A percentile compares a stretch with the other conserved stretches of the same genome.
Evolutionary conservation across 2,888 invertebrate genomes (phyloP).

Genomic region (Harpagoxenus sublaevis): DNA sequence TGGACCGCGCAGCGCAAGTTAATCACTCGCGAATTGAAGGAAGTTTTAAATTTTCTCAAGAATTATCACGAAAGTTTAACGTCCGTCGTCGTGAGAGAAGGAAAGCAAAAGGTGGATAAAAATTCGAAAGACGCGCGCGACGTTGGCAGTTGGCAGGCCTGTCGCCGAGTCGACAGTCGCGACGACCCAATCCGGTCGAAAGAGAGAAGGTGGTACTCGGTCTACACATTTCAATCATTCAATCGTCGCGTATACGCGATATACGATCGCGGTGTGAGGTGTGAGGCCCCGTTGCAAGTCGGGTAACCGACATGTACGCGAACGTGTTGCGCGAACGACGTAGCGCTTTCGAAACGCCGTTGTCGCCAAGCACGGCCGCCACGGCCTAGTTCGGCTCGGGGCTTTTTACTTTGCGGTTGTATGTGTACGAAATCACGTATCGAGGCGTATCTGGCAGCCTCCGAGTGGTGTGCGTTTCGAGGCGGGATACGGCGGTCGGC

Average conservation of each 20-base stretch:
- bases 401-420: conserved; percentile 56
- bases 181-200: conserved; percentile 17
- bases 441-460: conserved; percentile 56
- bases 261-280: conserved; percentile 75
- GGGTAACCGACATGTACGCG: conserved; percentile 83
- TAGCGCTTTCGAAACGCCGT: conserved; percentile 74
- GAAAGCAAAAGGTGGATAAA: too few species aligned
- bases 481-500: conserved; percentile 54
- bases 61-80: too few species aligned
- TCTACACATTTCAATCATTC: conserved; percentile 64
- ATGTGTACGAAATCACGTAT: conserved; percentile 71
- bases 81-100: neutral
- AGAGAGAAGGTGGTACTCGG: conserved; percentile 77
- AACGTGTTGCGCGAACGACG: conserved; percentile 75
- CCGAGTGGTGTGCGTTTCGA: conserved; percentile 60
- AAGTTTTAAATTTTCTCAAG: too few species aligned
- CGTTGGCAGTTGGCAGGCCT: neutral
- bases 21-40: too few species aligned
- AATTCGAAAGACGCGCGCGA: neutral
- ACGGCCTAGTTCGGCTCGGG: conserved; percentile 42
- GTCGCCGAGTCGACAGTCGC: neutral
- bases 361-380: conserved; percentile 69
- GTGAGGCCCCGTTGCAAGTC: conserved; percentile 82
- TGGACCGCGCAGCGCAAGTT: too few species aligned
- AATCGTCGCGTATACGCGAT: conserved; percentile 64